A percentile compares a stretch with the other conserved stretches of the same genome.
These are phyloP conservation scores for Perognathus longimembris DNA, from an alignment of 2,113 vertebrate genomes.

Conservation along the genomic window DNA sequence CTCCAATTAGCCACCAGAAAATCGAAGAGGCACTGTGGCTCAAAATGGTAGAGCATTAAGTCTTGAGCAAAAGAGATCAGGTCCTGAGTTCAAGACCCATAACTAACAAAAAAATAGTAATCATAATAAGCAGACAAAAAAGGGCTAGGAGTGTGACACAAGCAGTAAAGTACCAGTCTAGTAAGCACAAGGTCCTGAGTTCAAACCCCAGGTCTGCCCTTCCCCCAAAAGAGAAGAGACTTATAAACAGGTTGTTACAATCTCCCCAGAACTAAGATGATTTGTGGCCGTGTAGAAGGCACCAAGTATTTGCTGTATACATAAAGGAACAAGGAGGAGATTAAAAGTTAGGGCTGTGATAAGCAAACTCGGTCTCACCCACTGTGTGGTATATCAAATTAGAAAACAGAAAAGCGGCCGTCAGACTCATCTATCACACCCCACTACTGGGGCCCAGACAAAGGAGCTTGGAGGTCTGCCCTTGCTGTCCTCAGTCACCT, in stretches of 20 bases:
- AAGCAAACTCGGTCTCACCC: background rate
- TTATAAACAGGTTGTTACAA: background rate
- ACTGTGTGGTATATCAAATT: background rate
- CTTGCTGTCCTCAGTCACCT: background rate
- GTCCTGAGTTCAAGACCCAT: no score
- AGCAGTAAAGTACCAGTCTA: no score
- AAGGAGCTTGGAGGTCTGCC: background rate
- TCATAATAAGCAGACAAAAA: no score
- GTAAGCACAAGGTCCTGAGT: no score
- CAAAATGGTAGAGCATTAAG: no score
- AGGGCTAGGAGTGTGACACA: no score
- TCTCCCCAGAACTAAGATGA: background rate
- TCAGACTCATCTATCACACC: background rate
- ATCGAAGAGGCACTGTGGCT: no score
- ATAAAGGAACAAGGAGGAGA: background rate
- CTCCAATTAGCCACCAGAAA: no score
- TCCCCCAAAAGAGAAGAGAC: no score
- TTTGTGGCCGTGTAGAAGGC: background rate
- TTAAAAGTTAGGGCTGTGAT: constrained; percentile 5
- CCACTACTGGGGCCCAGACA: background rate
- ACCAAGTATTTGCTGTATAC: background rate
- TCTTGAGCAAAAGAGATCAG: no score
- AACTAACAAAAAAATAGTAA: no score
- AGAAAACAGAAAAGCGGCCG: background rate
- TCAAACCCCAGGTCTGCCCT: no score